phyloP scores from a whole-genome alignment of 2,888 invertebrate species.

The Apocheima hispidaria region DNA sequence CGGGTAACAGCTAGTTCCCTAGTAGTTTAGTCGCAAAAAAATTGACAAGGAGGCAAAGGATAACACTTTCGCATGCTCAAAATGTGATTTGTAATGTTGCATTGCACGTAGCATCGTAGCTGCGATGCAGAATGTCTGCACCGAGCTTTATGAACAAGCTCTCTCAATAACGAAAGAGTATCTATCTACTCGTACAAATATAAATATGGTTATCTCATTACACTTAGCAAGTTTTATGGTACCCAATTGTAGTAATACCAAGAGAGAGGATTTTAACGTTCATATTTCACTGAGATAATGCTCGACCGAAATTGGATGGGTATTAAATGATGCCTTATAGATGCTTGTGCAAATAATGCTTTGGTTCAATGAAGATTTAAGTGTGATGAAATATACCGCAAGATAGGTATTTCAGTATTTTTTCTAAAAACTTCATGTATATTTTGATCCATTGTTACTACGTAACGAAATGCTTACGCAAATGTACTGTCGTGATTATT shows the following conservation, averaged over 20 bases:
- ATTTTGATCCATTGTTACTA: too few species aligned
- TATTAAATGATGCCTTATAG: conserved; percentile 25
- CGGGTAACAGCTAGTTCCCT: too few species aligned
- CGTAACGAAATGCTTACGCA: too few species aligned
- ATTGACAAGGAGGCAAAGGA: too few species aligned
- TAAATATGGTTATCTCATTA: conserved; percentile 26
- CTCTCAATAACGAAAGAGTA: conserved; percentile 8
- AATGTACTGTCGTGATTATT: too few species aligned
- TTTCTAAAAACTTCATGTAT: too few species aligned
- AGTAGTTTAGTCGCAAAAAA: too few species aligned
- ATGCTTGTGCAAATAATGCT: conserved; percentile 1
- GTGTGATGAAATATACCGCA: not conserved
- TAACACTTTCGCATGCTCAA: too few species aligned
- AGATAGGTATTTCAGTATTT: not conserved
- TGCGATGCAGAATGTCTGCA: not conserved
- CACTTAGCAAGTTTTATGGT: conserved; percentile 24
- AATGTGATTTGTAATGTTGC: too few species aligned
- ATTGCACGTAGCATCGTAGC: too few species aligned
- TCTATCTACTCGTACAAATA: conserved; percentile 16
- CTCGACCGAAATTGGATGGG: conserved; percentile 24
- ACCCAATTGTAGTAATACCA: conserved; percentile 21
- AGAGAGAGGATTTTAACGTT: conserved; percentile 17
- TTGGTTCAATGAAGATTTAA: not conserved
- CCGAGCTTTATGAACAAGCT: not conserved
- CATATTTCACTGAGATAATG: conserved; percentile 30